Evolutionary conservation across 2,888 invertebrate species (phyloP).

Genomic region (Ormyrus thymus): DNA sequence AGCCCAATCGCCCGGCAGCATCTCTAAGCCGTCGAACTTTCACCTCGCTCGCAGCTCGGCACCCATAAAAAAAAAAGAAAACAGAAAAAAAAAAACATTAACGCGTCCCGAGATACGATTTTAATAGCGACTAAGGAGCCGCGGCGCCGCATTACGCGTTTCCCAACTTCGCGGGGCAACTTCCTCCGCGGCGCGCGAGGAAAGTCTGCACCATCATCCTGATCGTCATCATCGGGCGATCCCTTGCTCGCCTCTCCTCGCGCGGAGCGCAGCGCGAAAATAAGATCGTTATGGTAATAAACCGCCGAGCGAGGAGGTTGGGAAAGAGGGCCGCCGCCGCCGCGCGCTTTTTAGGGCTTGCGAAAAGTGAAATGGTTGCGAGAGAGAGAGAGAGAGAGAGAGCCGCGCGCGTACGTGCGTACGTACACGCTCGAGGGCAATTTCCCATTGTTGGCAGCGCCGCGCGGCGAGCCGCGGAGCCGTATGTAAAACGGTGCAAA

Average conservation of each 20-base stretch:
- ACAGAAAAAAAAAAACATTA: background rate
- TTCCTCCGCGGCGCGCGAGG: no score
- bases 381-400: no score
- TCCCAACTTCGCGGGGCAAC: constrained; percentile 19
- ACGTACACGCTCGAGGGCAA: no score
- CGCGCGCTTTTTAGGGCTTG: constrained; percentile 67
- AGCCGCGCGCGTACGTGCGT: background rate
- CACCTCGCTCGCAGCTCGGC: background rate
- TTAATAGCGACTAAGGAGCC: background rate
- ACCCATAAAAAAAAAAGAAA: constrained; percentile 2
- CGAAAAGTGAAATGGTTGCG: constrained; percentile 71
- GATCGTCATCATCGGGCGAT: background rate
- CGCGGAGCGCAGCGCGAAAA: constrained; percentile 21
- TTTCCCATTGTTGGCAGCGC: no score
- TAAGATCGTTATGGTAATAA: constrained; percentile 53
- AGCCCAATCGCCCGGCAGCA: background rate
- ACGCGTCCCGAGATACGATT: constrained; percentile 6
- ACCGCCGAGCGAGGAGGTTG: constrained; percentile 56
- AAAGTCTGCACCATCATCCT: constrained; percentile 40
- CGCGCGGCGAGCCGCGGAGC: no score
- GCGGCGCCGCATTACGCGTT: background rate
- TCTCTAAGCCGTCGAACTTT: background rate
- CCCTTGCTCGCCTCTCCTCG: background rate
- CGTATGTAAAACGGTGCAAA: constrained; percentile 65
- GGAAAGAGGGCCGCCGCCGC: constrained; percentile 11